phyloP scores from a whole-genome alignment of 2,888 invertebrate genomes.

The Epinotia ramella region DNA sequence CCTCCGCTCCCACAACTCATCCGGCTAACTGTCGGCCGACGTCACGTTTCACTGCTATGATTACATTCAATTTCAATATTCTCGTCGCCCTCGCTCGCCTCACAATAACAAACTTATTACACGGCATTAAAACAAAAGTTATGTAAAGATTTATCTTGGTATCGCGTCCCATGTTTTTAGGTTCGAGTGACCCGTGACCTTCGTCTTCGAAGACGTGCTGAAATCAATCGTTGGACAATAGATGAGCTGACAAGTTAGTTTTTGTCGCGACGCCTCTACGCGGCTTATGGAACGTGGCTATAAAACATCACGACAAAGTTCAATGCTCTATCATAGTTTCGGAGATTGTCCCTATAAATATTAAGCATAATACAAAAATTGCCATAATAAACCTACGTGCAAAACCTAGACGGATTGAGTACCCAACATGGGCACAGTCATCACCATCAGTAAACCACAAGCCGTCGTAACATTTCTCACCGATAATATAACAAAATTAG shows the following conservation, averaged over 20 bases:
- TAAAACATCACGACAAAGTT: constrained; percentile 53
- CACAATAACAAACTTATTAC: constrained; percentile 44
- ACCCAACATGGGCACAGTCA: constrained; percentile 53
- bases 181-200: constrained; percentile 51
- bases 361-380: constrained; percentile 13
- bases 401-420: constrained; percentile 34
- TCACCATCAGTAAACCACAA: constrained; percentile 74
- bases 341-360: constrained; percentile 17
- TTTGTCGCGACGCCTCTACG: constrained; percentile 46
- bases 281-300: constrained; percentile 51
- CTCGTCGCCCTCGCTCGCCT: constrained; percentile 53
- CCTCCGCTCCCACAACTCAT: constrained; percentile 57
- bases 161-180: constrained; percentile 25
- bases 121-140: constrained; percentile 48
- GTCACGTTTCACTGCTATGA: constrained; percentile 68
- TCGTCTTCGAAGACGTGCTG: constrained; percentile 46
- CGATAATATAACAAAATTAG: constrained; percentile 70
- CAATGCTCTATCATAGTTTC: constrained; percentile 46
- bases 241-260: constrained; percentile 47
- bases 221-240: constrained; percentile 48
- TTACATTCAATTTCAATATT: constrained; percentile 69
- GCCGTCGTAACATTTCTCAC: constrained; percentile 63
- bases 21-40: constrained; percentile 66
- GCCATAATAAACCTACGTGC: constrained; percentile 19
- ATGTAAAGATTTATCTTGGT: constrained; percentile 46